phyloP scores from a whole-genome alignment of 2,113 vertebrate species.

The Rousettus leschenaultii region DNA sequence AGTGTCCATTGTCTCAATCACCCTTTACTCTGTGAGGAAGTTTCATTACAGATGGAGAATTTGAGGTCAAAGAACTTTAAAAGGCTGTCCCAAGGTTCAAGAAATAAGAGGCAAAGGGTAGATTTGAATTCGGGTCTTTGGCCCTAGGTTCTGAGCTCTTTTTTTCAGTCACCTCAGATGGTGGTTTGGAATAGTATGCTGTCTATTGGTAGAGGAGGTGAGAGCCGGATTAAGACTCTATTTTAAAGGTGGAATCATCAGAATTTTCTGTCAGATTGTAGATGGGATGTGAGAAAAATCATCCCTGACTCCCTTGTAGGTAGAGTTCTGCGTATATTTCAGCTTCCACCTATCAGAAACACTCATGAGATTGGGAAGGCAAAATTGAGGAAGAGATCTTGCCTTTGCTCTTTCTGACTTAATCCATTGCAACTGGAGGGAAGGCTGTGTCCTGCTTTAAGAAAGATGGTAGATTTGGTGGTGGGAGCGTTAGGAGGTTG shows the following conservation, averaged over 20 bases:
- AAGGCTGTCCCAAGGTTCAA: neutral
- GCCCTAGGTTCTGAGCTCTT: neutral
- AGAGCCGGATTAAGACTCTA: neutral
- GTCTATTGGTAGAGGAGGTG: neutral
- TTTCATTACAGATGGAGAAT: neutral
- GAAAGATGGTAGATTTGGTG: neutral
- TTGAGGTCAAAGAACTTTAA: neutral
- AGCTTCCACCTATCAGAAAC: neutral
- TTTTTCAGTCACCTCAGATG: neutral
- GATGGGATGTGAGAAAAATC: neutral
- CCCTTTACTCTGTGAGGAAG: neutral
- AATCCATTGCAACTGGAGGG: neutral
- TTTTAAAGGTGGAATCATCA: neutral
- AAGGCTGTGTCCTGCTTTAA: neutral
- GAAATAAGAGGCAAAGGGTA: neutral
- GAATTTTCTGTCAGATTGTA: neutral
- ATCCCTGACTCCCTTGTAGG: neutral
- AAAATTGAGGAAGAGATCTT: neutral
- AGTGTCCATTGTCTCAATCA: neutral
- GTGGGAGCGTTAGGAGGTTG: neutral
- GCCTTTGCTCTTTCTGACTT: neutral
- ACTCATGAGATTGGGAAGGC: neutral
- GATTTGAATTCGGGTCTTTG: neutral
- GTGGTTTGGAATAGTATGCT: neutral
- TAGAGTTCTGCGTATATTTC: neutral